phyloP scores from a whole-genome alignment of 2,888 invertebrate species.

The Clistopyga incitator region DNA sequence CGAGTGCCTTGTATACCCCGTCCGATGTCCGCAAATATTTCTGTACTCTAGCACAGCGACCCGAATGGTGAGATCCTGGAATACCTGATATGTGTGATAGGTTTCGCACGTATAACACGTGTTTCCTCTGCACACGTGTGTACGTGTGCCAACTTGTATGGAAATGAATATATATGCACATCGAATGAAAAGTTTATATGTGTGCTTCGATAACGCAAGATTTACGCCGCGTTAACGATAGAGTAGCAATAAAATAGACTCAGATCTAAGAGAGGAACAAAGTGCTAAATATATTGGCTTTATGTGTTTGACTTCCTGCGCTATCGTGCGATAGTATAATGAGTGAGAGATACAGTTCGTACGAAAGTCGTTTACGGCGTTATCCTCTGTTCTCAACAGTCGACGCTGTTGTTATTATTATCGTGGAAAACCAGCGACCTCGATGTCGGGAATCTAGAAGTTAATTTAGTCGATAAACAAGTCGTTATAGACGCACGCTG shows the following conservation, averaged over 20 bases:
- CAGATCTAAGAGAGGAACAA: background rate
- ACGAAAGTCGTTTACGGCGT: constrained; percentile 10
- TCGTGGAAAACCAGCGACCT: background rate
- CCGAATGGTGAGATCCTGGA: constrained; percentile 46
- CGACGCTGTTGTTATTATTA: background rate
- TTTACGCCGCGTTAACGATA: constrained; percentile 35
- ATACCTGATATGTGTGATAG: constrained; percentile 49
- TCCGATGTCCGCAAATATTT: constrained; percentile 32
- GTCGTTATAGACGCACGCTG: constrained; percentile 15
- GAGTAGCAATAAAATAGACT: constrained; percentile 13
- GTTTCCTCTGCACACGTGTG: too few species aligned
- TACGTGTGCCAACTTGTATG: background rate
- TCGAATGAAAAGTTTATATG: background rate
- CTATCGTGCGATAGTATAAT: background rate
- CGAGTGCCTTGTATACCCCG: background rate
- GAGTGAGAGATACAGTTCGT: constrained; percentile 24
- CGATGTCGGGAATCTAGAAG: background rate
- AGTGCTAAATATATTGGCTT: constrained; percentile 10
- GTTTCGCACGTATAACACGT: constrained; percentile 18
- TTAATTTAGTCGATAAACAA: constrained; percentile 23
- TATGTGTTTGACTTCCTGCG: background rate
- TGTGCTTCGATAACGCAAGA: constrained; percentile 39
- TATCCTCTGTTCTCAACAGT: background rate
- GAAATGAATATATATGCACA: background rate
- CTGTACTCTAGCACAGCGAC: constrained; percentile 32